Evolutionary conservation across 2,797 vertebrate genomes (phyloP).

Genomic region (Gila robusta): DNA sequence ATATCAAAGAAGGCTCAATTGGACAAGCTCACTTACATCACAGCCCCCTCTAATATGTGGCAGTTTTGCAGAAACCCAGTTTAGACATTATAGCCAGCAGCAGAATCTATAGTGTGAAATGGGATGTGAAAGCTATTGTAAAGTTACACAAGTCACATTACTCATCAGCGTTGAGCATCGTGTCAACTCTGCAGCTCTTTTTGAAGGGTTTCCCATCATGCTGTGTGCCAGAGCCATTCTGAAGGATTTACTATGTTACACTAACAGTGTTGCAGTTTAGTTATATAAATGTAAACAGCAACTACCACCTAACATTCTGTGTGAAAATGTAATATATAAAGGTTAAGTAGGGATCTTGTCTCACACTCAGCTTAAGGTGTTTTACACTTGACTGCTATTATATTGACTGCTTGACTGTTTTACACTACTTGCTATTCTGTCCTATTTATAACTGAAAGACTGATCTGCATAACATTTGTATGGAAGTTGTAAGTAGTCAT

Average conservation of each 20-base stretch:
- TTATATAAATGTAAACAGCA: slow-evolving; percentile 44
- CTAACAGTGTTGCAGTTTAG: slow-evolving; percentile 54
- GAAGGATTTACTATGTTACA: slow-evolving; percentile 34
- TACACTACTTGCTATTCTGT: not conserved
- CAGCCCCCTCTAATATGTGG: slow-evolving; percentile 49
- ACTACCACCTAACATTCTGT: slow-evolving; percentile 18
- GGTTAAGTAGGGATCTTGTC: not conserved
- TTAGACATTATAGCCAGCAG: slow-evolving; percentile 57
- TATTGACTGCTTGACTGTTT: too few species aligned
- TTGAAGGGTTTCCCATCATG: slow-evolving; percentile 57
- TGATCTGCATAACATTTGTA: not conserved
- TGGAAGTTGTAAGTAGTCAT: not conserved
- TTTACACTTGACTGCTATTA: not conserved
- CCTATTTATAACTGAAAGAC: slow-evolving; percentile 2
- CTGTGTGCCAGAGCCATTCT: not conserved
- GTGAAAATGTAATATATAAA: slow-evolving; percentile 1
- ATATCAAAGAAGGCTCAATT: slow-evolving; percentile 43
- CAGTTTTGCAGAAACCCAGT: slow-evolving; percentile 57
- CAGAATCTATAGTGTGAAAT: slow-evolving; percentile 69
- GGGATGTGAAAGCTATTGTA: slow-evolving; percentile 71
- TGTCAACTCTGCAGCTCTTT: slow-evolving; percentile 59
- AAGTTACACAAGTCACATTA: slow-evolving; percentile 69
- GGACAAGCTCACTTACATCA: slow-evolving; percentile 52
- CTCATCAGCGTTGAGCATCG: slow-evolving; percentile 68
- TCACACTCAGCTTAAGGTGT: not conserved